phyloP scores from a whole-genome alignment of 1,140 invertebrate genomes.

The Drosophila kurseongensis region DNA sequence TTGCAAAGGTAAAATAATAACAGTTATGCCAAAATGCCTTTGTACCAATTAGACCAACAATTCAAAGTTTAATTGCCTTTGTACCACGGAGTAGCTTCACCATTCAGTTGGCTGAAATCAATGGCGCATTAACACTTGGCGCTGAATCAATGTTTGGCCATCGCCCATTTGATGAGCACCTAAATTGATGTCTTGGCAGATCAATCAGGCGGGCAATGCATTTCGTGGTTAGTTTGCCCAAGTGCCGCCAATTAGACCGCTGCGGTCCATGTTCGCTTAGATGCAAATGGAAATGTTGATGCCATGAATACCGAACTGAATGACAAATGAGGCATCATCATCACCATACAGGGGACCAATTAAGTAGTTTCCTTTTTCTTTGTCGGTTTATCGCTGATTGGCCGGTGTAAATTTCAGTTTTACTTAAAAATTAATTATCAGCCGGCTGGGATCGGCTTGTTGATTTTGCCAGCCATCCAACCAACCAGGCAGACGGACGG shows the following conservation, averaged over 20 bases:
- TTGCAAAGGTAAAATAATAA: too few species aligned
- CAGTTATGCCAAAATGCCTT: not conserved
- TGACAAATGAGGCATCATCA: constrained; percentile 1
- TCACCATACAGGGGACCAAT: constrained; percentile 9
- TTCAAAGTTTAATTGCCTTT: not conserved
- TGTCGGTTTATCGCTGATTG: constrained; percentile 24
- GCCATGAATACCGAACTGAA: constrained; percentile 4
- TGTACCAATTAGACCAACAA: not conserved
- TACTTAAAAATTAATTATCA: constrained; percentile 76
- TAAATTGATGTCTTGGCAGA: constrained; percentile 21
- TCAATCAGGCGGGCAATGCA: constrained; percentile 26
- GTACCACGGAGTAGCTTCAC: not conserved
- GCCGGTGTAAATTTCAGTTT: constrained; percentile 57
- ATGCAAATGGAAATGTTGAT: not conserved
- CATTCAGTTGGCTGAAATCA: not conserved
- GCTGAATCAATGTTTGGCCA: constrained; percentile 20
- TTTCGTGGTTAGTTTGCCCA: constrained; percentile 6
- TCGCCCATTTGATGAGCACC: not conserved
- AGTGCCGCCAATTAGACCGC: constrained; percentile 26
- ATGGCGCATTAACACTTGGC: not conserved
- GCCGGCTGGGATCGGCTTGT: constrained; percentile 46
- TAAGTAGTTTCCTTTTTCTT: constrained; percentile 26
- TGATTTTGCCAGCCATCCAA: constrained; percentile 42
- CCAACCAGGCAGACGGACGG: not conserved
- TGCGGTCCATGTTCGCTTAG: not conserved